phyloP scores from a whole-genome alignment of 2,113 vertebrate species.

The Ciconia boyciana region DNA sequence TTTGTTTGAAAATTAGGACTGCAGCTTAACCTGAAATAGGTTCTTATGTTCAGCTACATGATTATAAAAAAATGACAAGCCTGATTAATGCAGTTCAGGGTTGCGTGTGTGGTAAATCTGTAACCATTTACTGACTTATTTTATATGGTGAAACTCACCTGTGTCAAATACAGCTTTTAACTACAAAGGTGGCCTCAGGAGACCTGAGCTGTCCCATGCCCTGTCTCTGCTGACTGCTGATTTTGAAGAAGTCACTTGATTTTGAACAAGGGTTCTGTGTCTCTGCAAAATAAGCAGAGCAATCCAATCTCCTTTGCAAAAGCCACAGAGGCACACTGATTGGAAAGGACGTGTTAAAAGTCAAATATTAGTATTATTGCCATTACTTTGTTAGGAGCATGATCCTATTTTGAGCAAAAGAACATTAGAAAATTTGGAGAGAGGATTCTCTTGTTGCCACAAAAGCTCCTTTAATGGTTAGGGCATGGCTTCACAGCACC shows the following conservation, averaged over 20 bases:
- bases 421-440: background rate
- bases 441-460: background rate
- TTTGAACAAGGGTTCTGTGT: background rate
- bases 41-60: background rate
- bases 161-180: background rate
- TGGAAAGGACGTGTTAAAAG: background rate
- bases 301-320: background rate
- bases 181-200: background rate
- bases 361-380: background rate
- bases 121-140: background rate
- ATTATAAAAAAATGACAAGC: background rate
- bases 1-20: slow-evolving; percentile 14
- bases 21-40: background rate
- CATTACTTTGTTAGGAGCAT: background rate
- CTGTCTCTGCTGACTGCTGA: background rate
- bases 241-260: background rate
- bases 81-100: background rate
- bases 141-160: background rate
- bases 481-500: fast-evolving
- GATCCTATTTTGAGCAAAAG: background rate
- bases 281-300: background rate
- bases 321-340: background rate
- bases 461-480: background rate
- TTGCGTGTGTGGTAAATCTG: background rate
- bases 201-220: background rate